Base-by-base conservation (phyloP, 2,113 vertebrate species). In the Pandion haliaetus region DNA sequence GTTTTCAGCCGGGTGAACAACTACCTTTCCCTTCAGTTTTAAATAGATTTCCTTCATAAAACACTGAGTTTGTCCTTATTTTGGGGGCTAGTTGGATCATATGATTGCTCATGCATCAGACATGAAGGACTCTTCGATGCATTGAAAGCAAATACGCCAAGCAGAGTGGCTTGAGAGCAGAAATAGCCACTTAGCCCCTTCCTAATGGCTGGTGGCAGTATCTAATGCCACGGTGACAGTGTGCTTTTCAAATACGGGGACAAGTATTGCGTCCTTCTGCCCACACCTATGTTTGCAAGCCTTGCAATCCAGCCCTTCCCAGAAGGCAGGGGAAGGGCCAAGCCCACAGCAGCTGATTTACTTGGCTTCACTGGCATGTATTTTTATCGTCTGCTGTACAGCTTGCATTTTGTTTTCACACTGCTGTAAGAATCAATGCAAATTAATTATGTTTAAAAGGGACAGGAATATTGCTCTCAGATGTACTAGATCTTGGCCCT, bases 21-120 rank as follows among this genome's bases (percentile, higher is more conserved):
- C 4, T 28, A 49, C 38, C 9, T 59, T 63, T 55, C 32, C 29
- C 73, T 92, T 74, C 52, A 47, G 42, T 44, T 88, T 69, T 36
- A 52, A 76, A 67, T 6, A 67, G 20, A 50, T 63, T 66, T 79
- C 50, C 42, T 42, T 71, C 63, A 74, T 20, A 42, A 87, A 78
- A 86, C 71, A 34, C 61, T 28, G 32, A 74, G 8, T 34, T 70
- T 70, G n/a, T 31, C 72, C 31, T 14, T 49, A 6, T 70, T 58
- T 40, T 0, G 28, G 8, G 42, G 44, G 20, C 31, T 77, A 44
- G 29, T 57, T 3, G 1, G 29, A 32, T 24, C 2, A 0, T 76
- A 32, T 61, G 38, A 63, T 26, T 70, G 59, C 34, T 86, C 49
- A 69, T 0, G 0, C 34, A 36, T 65, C 2, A 1, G 45, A 61